Evolutionary conservation across 37 sponge, comb jelly and placozoan species (phyloP), one percentile per base, ranked within the genome.

Genomic region (Agelas oroides): DNA sequence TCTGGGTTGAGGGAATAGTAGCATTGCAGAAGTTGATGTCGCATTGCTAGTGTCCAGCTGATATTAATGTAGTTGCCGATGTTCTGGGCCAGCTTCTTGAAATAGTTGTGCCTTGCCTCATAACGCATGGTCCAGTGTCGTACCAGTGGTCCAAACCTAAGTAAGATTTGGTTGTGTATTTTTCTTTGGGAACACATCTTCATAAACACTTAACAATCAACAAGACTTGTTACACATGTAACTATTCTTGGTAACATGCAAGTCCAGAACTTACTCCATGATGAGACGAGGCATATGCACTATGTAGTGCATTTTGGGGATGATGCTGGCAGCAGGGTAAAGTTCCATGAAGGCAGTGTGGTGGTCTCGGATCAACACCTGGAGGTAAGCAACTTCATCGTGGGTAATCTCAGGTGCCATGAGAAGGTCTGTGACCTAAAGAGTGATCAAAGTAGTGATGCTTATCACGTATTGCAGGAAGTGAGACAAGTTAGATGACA

Each of bases 251-350:
- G n/a, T n/a, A n/a, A n/a, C n/a, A n/a, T n/a, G n/a, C n/a, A 20
- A 21, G 59, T 18, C 20, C 20, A 71, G 12, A 34, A 39, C 79
- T 78, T 20, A 78, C 81, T 80, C n/a, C n/a, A 53, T 17, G 11
- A 59, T 77, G 16, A 77, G 62, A 35, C 77, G 58, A 21, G 77
- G 77, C 81, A 80, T 80, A 58, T n/a, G n/a, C n/a, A n/a, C n/a
- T n/a, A n/a, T n/a, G n/a, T n/a, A n/a, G n/a, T n/a, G n/a, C n/a
- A n/a, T 58, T 21, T 21, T 21, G 20, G 59, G 20, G 59, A 21
- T 21, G 20, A 58, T 58, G 59, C 53, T 17, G 33, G 33, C n/a
- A 37, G 40, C 12, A 23, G 81, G 81, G 39, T 80, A 80, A 8
- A 80, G 57, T 53, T 53, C 31, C 19, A 17, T 21, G 37, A 82